A percentile compares a stretch with the other conserved stretches of the same genome.
phyloP scores from a whole-genome alignment of 1,140 invertebrate species.

The Triops cancriformis region DNA sequence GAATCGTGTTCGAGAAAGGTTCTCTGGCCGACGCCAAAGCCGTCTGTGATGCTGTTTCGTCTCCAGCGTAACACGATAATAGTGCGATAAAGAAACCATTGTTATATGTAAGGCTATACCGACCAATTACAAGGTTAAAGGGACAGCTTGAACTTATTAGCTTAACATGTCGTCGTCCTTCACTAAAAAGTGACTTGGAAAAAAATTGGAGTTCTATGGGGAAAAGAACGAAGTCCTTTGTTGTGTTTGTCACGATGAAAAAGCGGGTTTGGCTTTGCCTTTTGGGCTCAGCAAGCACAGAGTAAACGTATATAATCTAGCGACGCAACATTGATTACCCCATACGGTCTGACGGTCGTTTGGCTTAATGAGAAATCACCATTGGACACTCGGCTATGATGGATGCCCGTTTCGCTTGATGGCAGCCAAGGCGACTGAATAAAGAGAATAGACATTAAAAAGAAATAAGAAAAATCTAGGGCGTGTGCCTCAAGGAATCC shows the following conservation, averaged over 20 bases:
- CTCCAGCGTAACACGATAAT: background rate
- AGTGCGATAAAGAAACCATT: background rate
- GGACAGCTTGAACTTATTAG: background rate
- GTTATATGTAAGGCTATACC: background rate
- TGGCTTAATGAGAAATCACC: conserved; percentile 8
- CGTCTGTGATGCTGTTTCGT: background rate
- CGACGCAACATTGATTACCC: background rate
- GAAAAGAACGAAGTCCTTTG: background rate
- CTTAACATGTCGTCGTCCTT: background rate
- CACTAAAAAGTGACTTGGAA: background rate
- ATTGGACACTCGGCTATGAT: background rate
- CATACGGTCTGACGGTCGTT: background rate
- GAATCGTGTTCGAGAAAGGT: background rate
- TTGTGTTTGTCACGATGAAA: background rate
- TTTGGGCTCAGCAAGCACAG: background rate
- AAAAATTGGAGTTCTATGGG: background rate
- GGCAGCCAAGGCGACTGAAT: background rate
- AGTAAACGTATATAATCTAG: conserved; percentile 11
- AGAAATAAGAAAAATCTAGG: background rate
- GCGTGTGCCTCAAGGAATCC: background rate
- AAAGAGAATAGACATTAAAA: background rate
- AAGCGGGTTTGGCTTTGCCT: background rate
- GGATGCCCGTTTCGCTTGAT: background rate
- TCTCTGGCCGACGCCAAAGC: background rate
- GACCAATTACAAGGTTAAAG: background rate